Base-by-base conservation (phyloP, 2,888 invertebrate species). In the Automeris io region DNA sequence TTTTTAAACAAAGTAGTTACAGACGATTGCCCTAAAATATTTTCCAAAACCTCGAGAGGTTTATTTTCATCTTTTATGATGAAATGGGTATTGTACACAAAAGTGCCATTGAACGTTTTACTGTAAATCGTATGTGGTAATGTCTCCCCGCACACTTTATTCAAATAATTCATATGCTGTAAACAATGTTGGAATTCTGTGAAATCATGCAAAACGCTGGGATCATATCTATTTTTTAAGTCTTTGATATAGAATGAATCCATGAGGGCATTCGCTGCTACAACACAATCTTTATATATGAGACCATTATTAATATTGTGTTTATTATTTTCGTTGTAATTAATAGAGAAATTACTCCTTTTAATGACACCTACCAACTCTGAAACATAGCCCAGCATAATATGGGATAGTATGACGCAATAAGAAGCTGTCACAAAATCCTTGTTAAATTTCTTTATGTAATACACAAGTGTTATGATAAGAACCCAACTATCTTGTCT, bases 101-200 rank as follows among this genome's bases (percentile, higher is more conserved):
- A 62, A 0, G 58, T 59, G 1, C 52, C 52, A 29, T 66, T 68
- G 16, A 54, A 55, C 0, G 56, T 44, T 7, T 49, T 41, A 18
- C 55, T 43, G 33, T 55, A 65, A 0, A 45, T 23, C 0, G 66
- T 64, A 33, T 49, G 36, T 8, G 45, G 42, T 1, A 54, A 34
- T 5, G 34, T 35, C 22, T 47, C 44, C 2, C 57, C 59, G 24
- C 62, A 61, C n/a, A 68, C 24, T 33, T 43, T 57, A 33, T 64
- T 60, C 18, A 68, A 51, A 46, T 61, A 58, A 43, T 68, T 68
- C 49, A 68, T 54, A 40, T 63, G 61, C 34, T 67, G 60, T 24
- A 68, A 40, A 25, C 66, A 63, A 45, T 68, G 66, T 37, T 59
- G 55, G 13, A 66, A 67, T 37, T 66, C 67, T 0, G 61, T 49